Evolutionary conservation across 2,797 vertebrate species (phyloP).

Genomic region (Anabacerthia variegaticeps): DNA sequence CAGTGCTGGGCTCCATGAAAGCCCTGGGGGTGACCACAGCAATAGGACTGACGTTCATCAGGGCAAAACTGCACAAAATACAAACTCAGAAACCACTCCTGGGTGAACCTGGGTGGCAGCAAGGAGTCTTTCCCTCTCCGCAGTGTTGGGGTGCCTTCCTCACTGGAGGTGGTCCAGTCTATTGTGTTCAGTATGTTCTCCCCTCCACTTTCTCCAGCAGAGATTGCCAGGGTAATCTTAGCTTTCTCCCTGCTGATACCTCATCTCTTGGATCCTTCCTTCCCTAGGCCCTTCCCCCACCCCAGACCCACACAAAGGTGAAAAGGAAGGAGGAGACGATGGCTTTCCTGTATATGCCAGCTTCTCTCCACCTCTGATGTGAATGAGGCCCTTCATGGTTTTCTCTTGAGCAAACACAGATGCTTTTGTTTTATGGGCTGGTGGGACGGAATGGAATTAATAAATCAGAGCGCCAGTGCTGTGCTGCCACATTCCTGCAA

Average conservation of each 20-base stretch:
- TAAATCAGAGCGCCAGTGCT: constrained; percentile 64
- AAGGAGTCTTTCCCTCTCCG: background rate
- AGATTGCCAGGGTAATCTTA: background rate
- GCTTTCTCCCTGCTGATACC: background rate
- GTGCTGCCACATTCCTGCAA: constrained; percentile 68
- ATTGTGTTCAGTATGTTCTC: rapidly evolving
- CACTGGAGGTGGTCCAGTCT: background rate
- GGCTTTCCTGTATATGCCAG: constrained; percentile 63
- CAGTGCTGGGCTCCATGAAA: background rate
- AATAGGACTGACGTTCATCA: rapidly evolving
- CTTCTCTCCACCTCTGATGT: constrained; percentile 61
- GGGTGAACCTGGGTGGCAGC: background rate
- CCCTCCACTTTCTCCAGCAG: background rate
- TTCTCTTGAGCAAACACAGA: constrained; percentile 72
- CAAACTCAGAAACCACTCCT: background rate
- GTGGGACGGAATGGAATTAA: constrained; percentile 71
- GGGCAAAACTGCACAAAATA: background rate
- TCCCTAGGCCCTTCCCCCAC: background rate
- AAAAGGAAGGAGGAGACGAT: constrained; percentile 50
- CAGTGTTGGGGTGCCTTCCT: background rate
- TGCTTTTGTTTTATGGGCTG: constrained; percentile 72
- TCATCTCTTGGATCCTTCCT: background rate
- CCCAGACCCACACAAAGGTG: constrained; percentile 49
- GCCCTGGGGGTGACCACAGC: background rate
- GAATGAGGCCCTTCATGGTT: constrained; percentile 72